Evolutionary conservation across 2,888 invertebrate species (phyloP), one percentile per base, ranked within the genome.

Genomic region (Fragum whitleyi): DNA sequence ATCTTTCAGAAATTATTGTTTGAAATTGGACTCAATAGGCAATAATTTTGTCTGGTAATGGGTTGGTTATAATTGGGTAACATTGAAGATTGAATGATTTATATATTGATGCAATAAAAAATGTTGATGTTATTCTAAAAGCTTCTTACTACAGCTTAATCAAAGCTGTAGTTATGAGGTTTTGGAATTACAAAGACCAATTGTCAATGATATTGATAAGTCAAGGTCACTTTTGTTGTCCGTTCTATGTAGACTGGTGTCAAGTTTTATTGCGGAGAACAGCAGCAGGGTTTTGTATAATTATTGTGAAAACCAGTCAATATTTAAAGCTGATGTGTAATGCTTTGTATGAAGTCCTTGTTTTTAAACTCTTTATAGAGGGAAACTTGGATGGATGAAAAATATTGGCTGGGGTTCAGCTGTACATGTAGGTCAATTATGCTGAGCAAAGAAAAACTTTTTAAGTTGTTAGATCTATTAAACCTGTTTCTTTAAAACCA

Each of bases 211-310:
- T n/a, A n/a, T n/a, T n/a, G n/a, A n/a, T n/a, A n/a, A n/a, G n/a
- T n/a, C n/a, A n/a, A n/a, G n/a, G n/a, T n/a, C n/a, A n/a, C n/a
- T 62, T n/a, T 36, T 23, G 32, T 36, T 32, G 62, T 62, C n/a
- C 21, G 32, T 62, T n/a, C 36, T 1, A 36, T 19, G 62, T 62
- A 19, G 79, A 79, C 67, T 76, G 79, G 76, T 79, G 21, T 72
- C 26, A 16, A 3, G 36, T 53, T 42, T 71, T 77, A 28, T 71
- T 2, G 73, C 74, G 81, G 71, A 57, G 71, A 68, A 62, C 87
- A 85, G 84, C 86, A 86, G 87, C 85, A 79, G 86, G 85, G 81
- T 73, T 82, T 70, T 28, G 47, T 29, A 11, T 21, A 61, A 67
- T 53, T 71, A 42, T 51, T 70, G 6, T 68, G 78, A 75, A 67